Evolutionary conservation across 2,888 invertebrate species (phyloP), one percentile per base, ranked within the genome.

Genomic region (Scaptomyza flava): DNA sequence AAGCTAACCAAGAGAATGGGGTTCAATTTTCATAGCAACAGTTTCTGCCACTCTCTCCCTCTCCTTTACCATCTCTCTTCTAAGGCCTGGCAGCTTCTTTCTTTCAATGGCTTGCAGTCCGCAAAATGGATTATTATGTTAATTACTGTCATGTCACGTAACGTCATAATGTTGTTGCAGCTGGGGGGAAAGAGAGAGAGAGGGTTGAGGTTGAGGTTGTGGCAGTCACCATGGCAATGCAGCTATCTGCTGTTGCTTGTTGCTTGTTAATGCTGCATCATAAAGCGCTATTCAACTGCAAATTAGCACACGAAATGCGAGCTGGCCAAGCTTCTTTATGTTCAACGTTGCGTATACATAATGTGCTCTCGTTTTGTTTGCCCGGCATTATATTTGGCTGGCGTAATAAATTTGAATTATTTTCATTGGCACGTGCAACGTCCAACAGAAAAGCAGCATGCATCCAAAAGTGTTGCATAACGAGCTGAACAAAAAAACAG

Each of bases 81-180:
- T 23, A 23, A 11, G 31, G n/a, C 8, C 31, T 17, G 46, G 47
- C 74, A 52, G 75, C 71, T 61, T 57, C 60, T 72, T 83, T 81
- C 65, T 78, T 75, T 41, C 68, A 56, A 66, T 60, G 67, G 57
- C 38, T 60, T 34, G 33, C 46, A 61, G 60, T 79, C 85, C 72
- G 60, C 85, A 69, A 79, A 77, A 81, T 81, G 68, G 82, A 84
- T 82, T 82, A 82, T 82, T 81, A 82, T 79, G 85, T 79, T 82
- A 82, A 82, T 84, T 82, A 82, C 79, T 79, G 85, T 77, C 79
- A 81, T 77, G 79, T 82, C 84, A 72, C 79, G 82, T 77, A 68
- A 31, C 73, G 64, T 67, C 69, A 70, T 64, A 52, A 56, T 57
- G 63, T 42, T 66, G 62, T 27, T 34, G 33, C 31, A 27, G 9